Percentiles rank a stretch among this genome's conserved stretches.
Conservation (phyloP, 1,140 invertebrate species). For the Drosophila arizonae region DNA sequence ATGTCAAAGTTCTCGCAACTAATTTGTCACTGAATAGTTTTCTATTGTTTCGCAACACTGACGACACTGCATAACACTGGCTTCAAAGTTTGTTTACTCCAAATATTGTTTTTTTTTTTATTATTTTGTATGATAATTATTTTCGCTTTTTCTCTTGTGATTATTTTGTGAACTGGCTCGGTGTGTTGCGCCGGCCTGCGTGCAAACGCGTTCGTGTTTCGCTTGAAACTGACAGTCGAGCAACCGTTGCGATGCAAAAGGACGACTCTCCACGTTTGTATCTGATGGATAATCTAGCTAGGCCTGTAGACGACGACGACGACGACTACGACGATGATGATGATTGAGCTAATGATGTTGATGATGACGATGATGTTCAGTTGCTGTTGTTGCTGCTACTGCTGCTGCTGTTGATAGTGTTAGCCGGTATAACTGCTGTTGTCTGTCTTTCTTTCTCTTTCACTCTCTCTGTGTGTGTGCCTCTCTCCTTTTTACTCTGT, state of each 20-base stretch:
- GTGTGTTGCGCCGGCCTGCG: conserved; percentile 52
- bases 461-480: conserved; percentile 14
- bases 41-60: conserved; percentile 23
- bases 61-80: conserved; percentile 14
- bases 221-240: conserved; percentile 74
- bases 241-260: conserved; percentile 56
- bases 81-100: conserved; percentile 10
- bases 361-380: conserved; percentile 26
- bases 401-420: conserved; percentile 46
- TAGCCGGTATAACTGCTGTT: conserved; percentile 15
- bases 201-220: conserved; percentile 80
- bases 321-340: not conserved
- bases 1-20: conserved; percentile 19
- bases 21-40: conserved; percentile 26
- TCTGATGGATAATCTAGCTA: conserved; percentile 71
- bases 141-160: conserved; percentile 5
- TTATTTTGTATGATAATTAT: conserved; percentile 10
- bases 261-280: conserved; percentile 57
- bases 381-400: conserved; percentile 36
- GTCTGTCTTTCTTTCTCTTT: conserved; percentile 25
- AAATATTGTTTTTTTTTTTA: conserved; percentile 8
- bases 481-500: conserved; percentile 9
- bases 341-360: conserved; percentile 1
- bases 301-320: conserved; percentile 40
- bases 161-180: conserved; percentile 5